These are phyloP conservation scores for Antechinus stuartii DNA, from an alignment of 2,113 vertebrate genomes.

Conservation along the genomic window DNA sequence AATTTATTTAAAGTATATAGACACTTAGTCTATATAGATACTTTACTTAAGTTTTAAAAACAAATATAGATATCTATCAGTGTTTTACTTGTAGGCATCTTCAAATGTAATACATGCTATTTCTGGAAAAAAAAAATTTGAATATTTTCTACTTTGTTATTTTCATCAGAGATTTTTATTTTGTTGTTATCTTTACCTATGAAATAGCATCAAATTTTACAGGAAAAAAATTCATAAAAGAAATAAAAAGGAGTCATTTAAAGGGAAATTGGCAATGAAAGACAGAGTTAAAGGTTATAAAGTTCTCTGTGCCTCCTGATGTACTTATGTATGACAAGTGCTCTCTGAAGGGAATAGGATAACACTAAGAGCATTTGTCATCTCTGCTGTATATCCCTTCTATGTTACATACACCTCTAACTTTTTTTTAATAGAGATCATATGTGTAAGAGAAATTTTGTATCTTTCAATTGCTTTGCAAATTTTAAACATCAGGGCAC, in stretches of 20 bases:
- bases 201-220: conserved; percentile 48
- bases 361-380: conserved; percentile 30
- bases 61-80: conserved; percentile 18
- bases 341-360: conserved; percentile 38
- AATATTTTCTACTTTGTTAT: conserved; percentile 33
- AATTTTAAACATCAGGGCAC: background rate
- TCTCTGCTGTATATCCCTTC: conserved; percentile 59
- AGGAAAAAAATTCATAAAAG: conserved; percentile 35
- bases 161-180: conserved; percentile 2
- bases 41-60: conserved; percentile 1
- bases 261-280: conserved; percentile 46
- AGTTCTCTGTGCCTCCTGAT: conserved; percentile 49
- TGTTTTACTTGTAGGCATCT: conserved; percentile 54
- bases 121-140: conserved; percentile 22
- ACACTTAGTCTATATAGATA: background rate
- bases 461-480: background rate
- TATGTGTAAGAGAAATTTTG: background rate
- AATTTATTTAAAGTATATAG: conserved; percentile 30
- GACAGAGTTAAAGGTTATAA: conserved; percentile 15
- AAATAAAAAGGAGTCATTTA: conserved; percentile 15
- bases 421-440: conserved; percentile 44
- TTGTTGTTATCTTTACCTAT: conserved; percentile 20
- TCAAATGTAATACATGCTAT: conserved; percentile 47
- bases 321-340: conserved; percentile 47
- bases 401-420: conserved; percentile 46